phyloP scores from a whole-genome alignment of 2,888 invertebrate species.

The Platerodrilus igneus region DNA sequence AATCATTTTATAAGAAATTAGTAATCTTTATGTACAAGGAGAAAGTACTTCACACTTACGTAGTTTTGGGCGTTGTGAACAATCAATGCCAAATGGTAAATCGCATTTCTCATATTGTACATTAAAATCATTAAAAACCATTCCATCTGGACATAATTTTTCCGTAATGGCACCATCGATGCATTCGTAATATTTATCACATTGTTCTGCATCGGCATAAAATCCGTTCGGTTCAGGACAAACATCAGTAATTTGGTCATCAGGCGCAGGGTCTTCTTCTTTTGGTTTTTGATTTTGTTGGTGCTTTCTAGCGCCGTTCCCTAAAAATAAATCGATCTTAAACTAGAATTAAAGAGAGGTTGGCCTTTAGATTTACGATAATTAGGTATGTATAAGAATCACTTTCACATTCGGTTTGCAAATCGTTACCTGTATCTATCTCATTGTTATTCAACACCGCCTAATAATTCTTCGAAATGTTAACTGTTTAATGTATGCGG shows the following conservation, averaged over 20 bases:
- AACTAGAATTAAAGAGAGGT: constrained; percentile 18
- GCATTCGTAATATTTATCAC: constrained; percentile 84
- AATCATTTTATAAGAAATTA: no score
- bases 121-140: constrained; percentile 85
- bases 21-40: no score
- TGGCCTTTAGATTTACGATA: constrained; percentile 30
- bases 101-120: constrained; percentile 81
- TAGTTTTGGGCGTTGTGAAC: constrained; percentile 67
- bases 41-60: no score
- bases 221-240: constrained; percentile 81
- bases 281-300: constrained; percentile 11
- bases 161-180: constrained; percentile 68
- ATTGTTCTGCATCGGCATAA: constrained; percentile 81
- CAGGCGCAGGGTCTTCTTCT: constrained; percentile 47
- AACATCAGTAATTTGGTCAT: constrained; percentile 58
- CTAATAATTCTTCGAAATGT: constrained; percentile 3
- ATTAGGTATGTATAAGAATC: constrained; percentile 25
- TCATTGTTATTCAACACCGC: constrained; percentile 11
- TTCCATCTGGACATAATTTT: constrained; percentile 81
- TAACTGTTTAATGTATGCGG: constrained; percentile 4
- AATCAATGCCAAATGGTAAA: constrained; percentile 81
- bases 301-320: constrained; percentile 25
- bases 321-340: constrained; percentile 18
- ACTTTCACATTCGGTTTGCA: constrained; percentile 29
- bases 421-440: constrained; percentile 15